A percentile compares a stretch with the other conserved stretches of the same genome.
Conservation (phyloP, 2,888 invertebrate genomes). For the Deilephila elpenor region DNA sequence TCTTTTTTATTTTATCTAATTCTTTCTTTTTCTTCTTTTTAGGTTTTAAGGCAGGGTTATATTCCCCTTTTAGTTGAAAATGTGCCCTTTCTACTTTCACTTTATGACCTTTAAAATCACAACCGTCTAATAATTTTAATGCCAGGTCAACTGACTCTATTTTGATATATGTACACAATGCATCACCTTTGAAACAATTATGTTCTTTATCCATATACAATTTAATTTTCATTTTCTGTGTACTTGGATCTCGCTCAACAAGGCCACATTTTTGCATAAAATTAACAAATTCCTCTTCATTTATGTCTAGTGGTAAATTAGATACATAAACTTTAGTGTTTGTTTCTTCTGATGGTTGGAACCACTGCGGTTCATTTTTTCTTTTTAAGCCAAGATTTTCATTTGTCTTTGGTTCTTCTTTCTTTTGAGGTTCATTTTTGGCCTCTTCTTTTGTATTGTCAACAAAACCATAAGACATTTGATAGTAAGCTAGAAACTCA, state of each 20-base stretch:
- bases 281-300: slow-evolving; percentile 94
- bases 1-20: slow-evolving; percentile 95
- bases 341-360: slow-evolving; percentile 92
- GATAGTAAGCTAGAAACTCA: slow-evolving; percentile 97
- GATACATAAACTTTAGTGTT: slow-evolving; percentile 99
- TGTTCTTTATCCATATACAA: slow-evolving; percentile 93
- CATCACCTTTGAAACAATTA: slow-evolving; percentile 96
- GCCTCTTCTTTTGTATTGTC: slow-evolving; percentile 82
- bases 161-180: slow-evolving; percentile 97
- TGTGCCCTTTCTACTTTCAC: slow-evolving; percentile 96
- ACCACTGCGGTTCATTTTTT: slow-evolving; percentile 91
- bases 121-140: slow-evolving; percentile 95
- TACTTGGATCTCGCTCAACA: slow-evolving; percentile 93
- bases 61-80: slow-evolving; percentile 97
- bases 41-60: slow-evolving; percentile 96
- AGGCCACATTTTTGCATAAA: slow-evolving; percentile 98
- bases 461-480: slow-evolving; percentile 96
- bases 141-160: slow-evolving; percentile 98
- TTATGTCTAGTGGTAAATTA: slow-evolving; percentile 94
- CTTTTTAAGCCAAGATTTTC: slow-evolving; percentile 82
- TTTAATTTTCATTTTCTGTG: slow-evolving; percentile 94
- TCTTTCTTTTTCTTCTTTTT: slow-evolving; percentile 95
- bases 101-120: slow-evolving; percentile 90
- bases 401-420: slow-evolving; percentile 56
- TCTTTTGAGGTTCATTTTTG: slow-evolving; percentile 61